These are phyloP conservation scores for Melanocharis versteri DNA, from an alignment of 2,113 vertebrate genomes.

Conservation along the genomic window DNA sequence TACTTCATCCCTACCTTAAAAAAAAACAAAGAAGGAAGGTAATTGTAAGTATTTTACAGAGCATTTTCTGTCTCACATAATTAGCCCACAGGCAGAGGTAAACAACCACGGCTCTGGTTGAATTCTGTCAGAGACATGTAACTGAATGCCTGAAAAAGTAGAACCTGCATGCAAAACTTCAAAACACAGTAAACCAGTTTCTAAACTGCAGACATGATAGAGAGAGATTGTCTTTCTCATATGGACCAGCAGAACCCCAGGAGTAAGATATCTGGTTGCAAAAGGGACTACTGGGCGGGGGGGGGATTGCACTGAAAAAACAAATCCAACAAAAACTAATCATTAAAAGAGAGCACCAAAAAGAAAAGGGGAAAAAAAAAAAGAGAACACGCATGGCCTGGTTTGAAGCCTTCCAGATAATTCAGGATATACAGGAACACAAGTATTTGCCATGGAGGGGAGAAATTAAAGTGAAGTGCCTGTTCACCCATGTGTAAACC, in stretches of 20 bases:
- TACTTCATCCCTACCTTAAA: neutral
- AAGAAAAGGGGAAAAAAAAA: accelerated
- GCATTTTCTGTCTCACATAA: neutral
- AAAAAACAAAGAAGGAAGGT: too few species aligned
- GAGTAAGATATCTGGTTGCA: neutral
- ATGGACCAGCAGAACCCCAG: neutral
- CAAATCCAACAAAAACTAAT: accelerated
- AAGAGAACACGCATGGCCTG: neutral
- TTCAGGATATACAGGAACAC: neutral
- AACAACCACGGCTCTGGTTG: neutral
- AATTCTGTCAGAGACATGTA: neutral
- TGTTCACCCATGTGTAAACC: neutral
- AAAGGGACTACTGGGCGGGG: neutral
- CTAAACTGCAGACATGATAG: neutral
- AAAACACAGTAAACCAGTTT: neutral
- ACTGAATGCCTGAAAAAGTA: neutral
- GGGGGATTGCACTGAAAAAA: neutral
- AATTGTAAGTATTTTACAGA: neutral
- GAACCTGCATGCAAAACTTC: neutral
- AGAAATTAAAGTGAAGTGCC: neutral
- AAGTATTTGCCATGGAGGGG: neutral
- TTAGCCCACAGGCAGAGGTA: neutral
- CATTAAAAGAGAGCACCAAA: accelerated
- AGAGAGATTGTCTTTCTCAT: neutral
- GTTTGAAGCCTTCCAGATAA: neutral